A percentile compares a stretch with the other conserved stretches of the same genome.
Conservation (phyloP, 1,140 invertebrate genomes). For the Orius insidiosus region DNA sequence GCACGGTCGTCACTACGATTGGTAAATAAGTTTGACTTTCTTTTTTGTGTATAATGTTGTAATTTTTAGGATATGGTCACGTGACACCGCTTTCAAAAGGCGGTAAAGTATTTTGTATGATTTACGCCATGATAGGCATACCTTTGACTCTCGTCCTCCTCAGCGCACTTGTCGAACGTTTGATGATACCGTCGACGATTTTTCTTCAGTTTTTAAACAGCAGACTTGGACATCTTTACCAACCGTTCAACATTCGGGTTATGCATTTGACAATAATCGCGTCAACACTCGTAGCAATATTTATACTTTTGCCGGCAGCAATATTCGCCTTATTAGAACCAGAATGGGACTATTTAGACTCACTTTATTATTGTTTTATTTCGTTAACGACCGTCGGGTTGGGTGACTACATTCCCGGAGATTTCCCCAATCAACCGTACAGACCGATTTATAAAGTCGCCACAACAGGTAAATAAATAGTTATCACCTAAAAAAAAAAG, state of each 20-base stretch:
- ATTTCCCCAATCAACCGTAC: conserved; percentile 48
- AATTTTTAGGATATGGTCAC: conserved; percentile 75
- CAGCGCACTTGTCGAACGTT: conserved; percentile 62
- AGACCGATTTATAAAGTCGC: conserved; percentile 62
- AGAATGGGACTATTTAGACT: conserved; percentile 67
- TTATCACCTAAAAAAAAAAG: too few relatives aligned
- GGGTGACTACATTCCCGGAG: conserved; percentile 74
- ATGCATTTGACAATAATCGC: conserved; percentile 51
- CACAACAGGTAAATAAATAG: conserved; percentile 50
- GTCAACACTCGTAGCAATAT: conserved; percentile 33
- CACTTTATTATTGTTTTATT: conserved; percentile 78
- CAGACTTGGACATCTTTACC: conserved; percentile 42
- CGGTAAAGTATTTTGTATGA: conserved; percentile 71
- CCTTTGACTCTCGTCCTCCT: conserved; percentile 62
- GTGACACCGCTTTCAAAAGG: conserved; percentile 62
- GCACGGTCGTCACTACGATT: conserved; percentile 70
- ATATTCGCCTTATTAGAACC: conserved; percentile 62
- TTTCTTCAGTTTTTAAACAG: conserved; percentile 41
- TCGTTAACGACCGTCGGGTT: conserved; percentile 74
- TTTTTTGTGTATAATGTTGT: too few relatives aligned
- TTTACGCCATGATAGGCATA: conserved; percentile 67
- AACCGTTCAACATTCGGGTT: conserved; percentile 56
- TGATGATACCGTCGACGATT: conserved; percentile 48
- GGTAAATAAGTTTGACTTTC: conserved; percentile 37
- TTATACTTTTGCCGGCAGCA: conserved; percentile 54